Evolutionary conservation across 2,888 invertebrate species (phyloP).

Genomic region (Dromius quadrimaculatus): DNA sequence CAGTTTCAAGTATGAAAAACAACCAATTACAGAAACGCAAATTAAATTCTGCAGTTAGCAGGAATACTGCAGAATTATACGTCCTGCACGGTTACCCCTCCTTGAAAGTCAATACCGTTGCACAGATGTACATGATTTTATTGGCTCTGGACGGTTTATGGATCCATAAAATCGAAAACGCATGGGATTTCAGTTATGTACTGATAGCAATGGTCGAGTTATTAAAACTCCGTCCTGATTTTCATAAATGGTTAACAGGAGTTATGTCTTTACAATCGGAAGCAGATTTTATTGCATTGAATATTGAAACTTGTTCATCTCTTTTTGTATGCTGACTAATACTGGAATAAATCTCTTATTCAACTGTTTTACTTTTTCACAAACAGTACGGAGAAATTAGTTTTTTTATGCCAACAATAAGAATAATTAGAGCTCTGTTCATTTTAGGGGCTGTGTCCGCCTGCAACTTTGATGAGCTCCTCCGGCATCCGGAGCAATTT

Average conservation of each 20-base stretch:
- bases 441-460: slow-evolving; percentile 12
- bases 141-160: slow-evolving; percentile 42
- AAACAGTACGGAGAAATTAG: too few species aligned
- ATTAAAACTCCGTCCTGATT: slow-evolving; percentile 41
- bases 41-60: slow-evolving; percentile 35
- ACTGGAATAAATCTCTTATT: too few species aligned
- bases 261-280: too few species aligned
- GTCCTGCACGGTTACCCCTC: neutral
- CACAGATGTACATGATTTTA: slow-evolving; percentile 51
- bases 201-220: slow-evolving; percentile 42
- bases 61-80: slow-evolving; percentile 5
- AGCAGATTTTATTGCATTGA: too few species aligned
- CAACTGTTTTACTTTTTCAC: too few species aligned
- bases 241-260: too few species aligned
- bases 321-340: too few species aligned
- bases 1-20: slow-evolving; percentile 50
- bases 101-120: neutral
- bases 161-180: slow-evolving; percentile 49
- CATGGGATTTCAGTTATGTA: slow-evolving; percentile 43
- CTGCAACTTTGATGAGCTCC: slow-evolving; percentile 40
- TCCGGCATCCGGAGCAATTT: slow-evolving; percentile 29
- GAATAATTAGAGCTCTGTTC: slow-evolving; percentile 21
- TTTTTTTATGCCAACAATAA: too few species aligned
- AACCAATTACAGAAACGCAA: slow-evolving; percentile 51
- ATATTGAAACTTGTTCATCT: too few species aligned